Evolutionary conservation across 92 coral and sea anemone species (phyloP).

Genomic region (Epizoanthus scotinus): DNA sequence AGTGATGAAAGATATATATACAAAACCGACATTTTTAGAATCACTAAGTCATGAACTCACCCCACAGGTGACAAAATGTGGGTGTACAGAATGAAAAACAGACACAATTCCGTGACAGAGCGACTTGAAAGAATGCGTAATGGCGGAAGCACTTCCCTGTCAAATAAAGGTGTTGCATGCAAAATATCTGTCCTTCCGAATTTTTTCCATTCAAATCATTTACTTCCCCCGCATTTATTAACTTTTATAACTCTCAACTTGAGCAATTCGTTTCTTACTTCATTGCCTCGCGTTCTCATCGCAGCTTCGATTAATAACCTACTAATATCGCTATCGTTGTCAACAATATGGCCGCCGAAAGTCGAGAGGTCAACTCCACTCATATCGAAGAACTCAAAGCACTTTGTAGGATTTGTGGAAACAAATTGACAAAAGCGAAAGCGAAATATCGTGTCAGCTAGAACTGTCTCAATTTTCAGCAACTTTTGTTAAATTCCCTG

Average conservation of each 20-base stretch:
- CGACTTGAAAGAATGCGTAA: background rate
- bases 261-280: conserved; percentile 1
- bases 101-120: background rate
- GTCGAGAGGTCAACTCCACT: conserved; percentile 2
- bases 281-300: conserved; percentile 3
- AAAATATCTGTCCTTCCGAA: conserved; percentile 2
- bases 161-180: background rate
- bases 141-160: conserved; percentile 10
- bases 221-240: conserved; percentile 7
- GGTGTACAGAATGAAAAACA: background rate
- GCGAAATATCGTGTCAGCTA: background rate
- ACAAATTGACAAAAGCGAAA: conserved; percentile 7
- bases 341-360: conserved; percentile 3
- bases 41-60: background rate
- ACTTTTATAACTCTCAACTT: background rate
- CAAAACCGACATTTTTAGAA: conserved; percentile 9
- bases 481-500: conserved; percentile 1
- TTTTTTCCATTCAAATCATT: conserved; percentile 1
- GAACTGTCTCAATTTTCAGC: conserved; percentile 1
- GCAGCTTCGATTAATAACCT: background rate
- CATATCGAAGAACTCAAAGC: conserved; percentile 13
- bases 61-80: conserved; percentile 11
- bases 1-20: conserved; percentile 27
- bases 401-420: conserved; percentile 17
- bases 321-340: too few relatives aligned